Base-by-base conservation (phyloP, 2,113 vertebrate genomes). In the Burhinus bistriatus region DNA sequence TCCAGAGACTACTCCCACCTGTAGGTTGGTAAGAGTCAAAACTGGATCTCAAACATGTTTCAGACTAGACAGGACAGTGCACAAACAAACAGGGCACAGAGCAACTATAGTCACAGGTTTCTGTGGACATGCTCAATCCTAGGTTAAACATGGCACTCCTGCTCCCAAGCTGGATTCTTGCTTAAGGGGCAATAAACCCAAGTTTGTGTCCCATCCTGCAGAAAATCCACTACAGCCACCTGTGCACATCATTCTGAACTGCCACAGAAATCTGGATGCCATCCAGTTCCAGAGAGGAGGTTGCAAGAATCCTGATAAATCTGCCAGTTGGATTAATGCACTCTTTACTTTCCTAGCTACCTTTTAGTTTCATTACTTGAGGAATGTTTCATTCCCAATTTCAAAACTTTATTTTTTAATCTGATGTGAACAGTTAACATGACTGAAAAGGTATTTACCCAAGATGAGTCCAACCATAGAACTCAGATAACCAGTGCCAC, bases 401-500 rank as follows among this genome's bases (percentile, higher is more conserved):
- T 79, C 57, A 66, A 86, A 85, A 32, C 4, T 10, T 44, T 40
- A 6, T 19, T 72, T 64, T 77, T 40, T 23, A 30, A 75, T 59
- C 49, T 59, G 85, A n/a, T 1, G 3, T n/a, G 44, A 83, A 44
- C 19, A 93, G 26, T 82, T 79, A 91, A 80, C 1, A 1, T 27
- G 55, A 94, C 3, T 49, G 44, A 89, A 92, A 68, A 87, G 71
- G 44, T 69, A 96, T 94, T 97, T 97, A 99, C 99, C 99, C 88
- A 99, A 92, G 92, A 99, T 99, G 93, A 99, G 99, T 69, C 99
- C 99, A 71, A 99, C 99, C 99, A 99, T 99, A 72, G 99, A 99
- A 97, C 99, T 99, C 78, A 99, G 98, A 94, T 99, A 99, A 51
- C 99, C 99, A 4, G 99, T 99, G 77, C 99, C 99, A 45, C 99